These are phyloP conservation scores for Drosophila kambysellisi DNA, from an alignment of 2,888 invertebrate genomes.

Conservation along the genomic window DNA sequence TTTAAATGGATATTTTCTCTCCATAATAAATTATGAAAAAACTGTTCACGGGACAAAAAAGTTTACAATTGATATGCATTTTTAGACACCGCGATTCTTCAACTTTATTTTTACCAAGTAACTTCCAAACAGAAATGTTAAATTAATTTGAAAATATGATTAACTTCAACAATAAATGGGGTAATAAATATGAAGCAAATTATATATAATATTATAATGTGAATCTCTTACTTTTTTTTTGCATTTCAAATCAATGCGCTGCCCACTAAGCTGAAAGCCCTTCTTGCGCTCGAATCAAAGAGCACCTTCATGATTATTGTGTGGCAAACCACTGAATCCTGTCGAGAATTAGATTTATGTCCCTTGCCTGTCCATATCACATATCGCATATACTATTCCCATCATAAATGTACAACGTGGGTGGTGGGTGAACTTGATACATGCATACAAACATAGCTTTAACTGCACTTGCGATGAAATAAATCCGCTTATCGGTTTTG, in stretches of 20 bases:
- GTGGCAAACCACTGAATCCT: constrained; percentile 1
- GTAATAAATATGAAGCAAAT: background rate
- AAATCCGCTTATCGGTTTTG: constrained; percentile 81
- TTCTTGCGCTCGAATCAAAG: background rate
- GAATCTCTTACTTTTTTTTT: background rate
- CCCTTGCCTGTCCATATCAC: constrained; percentile 15
- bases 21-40: background rate
- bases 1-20: background rate
- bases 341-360: constrained; percentile 39
- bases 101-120: background rate
- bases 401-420: constrained; percentile 14
- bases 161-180: background rate
- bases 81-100: background rate
- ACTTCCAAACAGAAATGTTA: background rate
- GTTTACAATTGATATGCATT: background rate
- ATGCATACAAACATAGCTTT: constrained; percentile 4
- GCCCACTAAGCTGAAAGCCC: background rate
- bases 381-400: constrained; percentile 6
- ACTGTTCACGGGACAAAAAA: background rate
- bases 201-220: background rate
- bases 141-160: background rate
- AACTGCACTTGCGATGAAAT: constrained; percentile 50
- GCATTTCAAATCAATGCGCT: background rate
- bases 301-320: constrained; percentile 17
- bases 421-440: constrained; percentile 4